phyloP scores from a whole-genome alignment of 2,113 vertebrate genomes.

The Ranitomeya imitator region DNA sequence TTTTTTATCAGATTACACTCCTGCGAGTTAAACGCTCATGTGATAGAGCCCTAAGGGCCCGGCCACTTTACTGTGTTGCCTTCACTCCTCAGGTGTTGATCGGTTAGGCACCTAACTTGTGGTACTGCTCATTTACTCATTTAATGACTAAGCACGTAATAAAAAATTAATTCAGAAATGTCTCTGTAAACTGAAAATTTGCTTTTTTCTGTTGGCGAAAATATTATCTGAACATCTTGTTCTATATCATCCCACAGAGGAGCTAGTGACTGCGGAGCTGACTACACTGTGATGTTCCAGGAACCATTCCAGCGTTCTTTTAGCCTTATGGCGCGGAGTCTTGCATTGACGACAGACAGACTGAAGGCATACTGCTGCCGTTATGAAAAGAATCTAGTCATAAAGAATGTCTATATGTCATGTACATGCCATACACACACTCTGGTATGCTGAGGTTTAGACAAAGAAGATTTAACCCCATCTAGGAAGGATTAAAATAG shows the following conservation, averaged over 20 bases:
- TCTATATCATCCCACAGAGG: slow-evolving; percentile 1
- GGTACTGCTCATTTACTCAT: neutral
- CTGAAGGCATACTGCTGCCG: neutral
- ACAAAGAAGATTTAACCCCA: neutral
- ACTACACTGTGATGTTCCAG: neutral
- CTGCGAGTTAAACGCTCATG: too few species aligned
- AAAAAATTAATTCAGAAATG: neutral
- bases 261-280: neutral
- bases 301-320: neutral
- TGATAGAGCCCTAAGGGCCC: too few species aligned
- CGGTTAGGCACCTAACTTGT: neutral
- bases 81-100: too few species aligned
- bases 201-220: neutral
- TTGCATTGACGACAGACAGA: neutral
- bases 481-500: neutral
- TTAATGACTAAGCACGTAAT: neutral
- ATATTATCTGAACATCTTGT: slow-evolving; percentile 3
- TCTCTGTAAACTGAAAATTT: neutral
- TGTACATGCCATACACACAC: neutral
- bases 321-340: neutral
- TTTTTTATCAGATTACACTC: too few species aligned
- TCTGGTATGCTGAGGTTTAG: neutral
- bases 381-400: neutral
- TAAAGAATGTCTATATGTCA: neutral
- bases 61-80: too few species aligned